Base-by-base conservation (phyloP, 2,113 vertebrate genomes). In the Bujurquina vittata region DNA sequence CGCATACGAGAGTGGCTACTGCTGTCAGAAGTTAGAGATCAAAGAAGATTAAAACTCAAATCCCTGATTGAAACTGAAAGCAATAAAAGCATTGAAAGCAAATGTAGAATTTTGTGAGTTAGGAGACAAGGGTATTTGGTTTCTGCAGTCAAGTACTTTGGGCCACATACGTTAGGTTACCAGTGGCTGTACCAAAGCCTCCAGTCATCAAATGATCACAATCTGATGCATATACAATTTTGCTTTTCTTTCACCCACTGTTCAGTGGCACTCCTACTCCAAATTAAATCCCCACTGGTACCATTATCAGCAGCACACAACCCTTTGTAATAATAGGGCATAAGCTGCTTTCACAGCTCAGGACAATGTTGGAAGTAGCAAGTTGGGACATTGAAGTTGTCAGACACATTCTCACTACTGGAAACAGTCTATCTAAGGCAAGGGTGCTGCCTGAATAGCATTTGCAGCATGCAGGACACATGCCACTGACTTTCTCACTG, bases 1-100 rank as follows among this genome's bases (percentile, higher is more conserved):
- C 93, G 95, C 93, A 97, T 96, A 86, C 95, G 96, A 74, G 90
- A 92, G 29, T 95, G 95, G 80, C 93, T 93, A 92, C 96, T 97
- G 80, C 81, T 81, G n/a, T 54, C 52, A 54, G 23, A 37, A 61
- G 11, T 33, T 40, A 49, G 23, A 63, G 10, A 81, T 78, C 10
- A 49, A 23, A 76, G 17, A 80, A 9, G 26, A 80, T 10, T 59
- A 5, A 59, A 22, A 62, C 10, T 40, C 4, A 79, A 77, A 81
- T 80, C 8, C 15, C 37, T 10, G 46, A 75, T 40, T 54, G 56
- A 74, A 15, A 57, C n/a, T 22, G 9, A 55, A 85, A 73, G 29
- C 20, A 17, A 73, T 60, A 17, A 73, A 58, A 76, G 55, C 20
- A 8, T 65, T 63, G 17, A 75, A 55, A 72, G 18, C 35, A 26